phyloP scores from a whole-genome alignment of 1,140 invertebrate species.

The Psilanteris sp. region DNA sequence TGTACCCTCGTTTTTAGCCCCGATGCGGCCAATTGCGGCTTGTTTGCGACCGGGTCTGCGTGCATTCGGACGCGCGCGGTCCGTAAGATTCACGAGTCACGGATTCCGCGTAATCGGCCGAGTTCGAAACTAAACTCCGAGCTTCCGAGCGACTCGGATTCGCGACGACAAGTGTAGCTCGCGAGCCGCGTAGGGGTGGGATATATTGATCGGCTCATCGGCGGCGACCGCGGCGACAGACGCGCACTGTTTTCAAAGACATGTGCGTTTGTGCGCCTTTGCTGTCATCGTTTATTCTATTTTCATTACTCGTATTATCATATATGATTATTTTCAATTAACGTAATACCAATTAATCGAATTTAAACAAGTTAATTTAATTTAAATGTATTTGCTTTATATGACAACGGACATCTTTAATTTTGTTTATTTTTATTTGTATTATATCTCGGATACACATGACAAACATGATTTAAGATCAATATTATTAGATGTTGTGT shows the following conservation, averaged over 20 bases:
- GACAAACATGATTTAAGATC: too few relatives aligned
- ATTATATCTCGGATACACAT: too few relatives aligned
- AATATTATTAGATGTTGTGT: too few relatives aligned
- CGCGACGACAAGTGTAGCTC: constrained; percentile 29
- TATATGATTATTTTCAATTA: too few relatives aligned
- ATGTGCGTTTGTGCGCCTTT: constrained; percentile 11
- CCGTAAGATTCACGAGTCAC: neutral
- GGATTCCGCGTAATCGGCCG: neutral
- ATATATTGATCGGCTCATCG: constrained; percentile 53
- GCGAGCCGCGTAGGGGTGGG: constrained; percentile 29
- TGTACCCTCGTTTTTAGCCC: constrained; percentile 14
- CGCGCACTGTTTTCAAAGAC: constrained; percentile 26
- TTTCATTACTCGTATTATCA: too few relatives aligned
- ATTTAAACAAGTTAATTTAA: too few relatives aligned
- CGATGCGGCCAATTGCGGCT: constrained; percentile 16
- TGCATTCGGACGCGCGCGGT: constrained; percentile 3
- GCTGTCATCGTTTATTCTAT: too few relatives aligned
- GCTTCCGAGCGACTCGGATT: constrained; percentile 17
- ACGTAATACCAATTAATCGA: too few relatives aligned
- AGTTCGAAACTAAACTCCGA: neutral
- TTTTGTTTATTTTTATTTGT: too few relatives aligned
- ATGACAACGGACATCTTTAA: too few relatives aligned
- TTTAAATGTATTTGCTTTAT: too few relatives aligned
- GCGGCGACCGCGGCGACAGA: constrained; percentile 24
- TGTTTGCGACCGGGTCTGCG: constrained; percentile 2